phyloP scores from a whole-genome alignment of 92 coral and sea anemone species.

The Zoanthus sociatus region DNA sequence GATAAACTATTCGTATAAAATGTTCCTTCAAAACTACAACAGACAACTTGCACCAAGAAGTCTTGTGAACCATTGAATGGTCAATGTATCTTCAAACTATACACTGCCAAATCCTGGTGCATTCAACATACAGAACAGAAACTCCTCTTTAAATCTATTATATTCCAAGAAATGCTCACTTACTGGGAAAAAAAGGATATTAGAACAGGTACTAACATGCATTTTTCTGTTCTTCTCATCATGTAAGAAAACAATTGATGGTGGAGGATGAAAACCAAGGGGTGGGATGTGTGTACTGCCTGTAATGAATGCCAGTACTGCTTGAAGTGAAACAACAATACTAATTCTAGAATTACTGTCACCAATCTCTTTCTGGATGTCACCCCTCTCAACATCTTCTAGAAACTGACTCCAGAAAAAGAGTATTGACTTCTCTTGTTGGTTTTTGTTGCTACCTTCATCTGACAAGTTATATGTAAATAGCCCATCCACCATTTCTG shows the following conservation, averaged over 20 bases:
- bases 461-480: constrained; percentile 53
- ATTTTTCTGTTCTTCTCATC: constrained; percentile 37
- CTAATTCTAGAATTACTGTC: constrained; percentile 27
- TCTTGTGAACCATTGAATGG: constrained; percentile 32
- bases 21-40: constrained; percentile 29
- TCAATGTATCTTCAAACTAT: constrained; percentile 27
- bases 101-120: constrained; percentile 41
- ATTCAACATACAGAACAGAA: constrained; percentile 43
- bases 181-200: constrained; percentile 32
- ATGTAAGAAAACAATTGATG: constrained; percentile 40
- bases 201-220: constrained; percentile 43
- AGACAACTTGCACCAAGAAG: constrained; percentile 33
- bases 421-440: constrained; percentile 59
- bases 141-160: constrained; percentile 41
- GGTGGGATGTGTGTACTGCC: constrained; percentile 55
- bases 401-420: constrained; percentile 61
- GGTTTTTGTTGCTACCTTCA: constrained; percentile 67
- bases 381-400: constrained; percentile 67
- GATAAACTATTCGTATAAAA: constrained; percentile 12
- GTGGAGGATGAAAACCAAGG: constrained; percentile 57
- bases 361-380: constrained; percentile 33
- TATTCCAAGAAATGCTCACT: constrained; percentile 42
- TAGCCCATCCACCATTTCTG: constrained; percentile 61
- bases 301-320: constrained; percentile 43
- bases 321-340: constrained; percentile 46